These are phyloP conservation scores for Drosophila nigritarsus DNA, from an alignment of 2,888 invertebrate genomes.

Conservation along the genomic window DNA sequence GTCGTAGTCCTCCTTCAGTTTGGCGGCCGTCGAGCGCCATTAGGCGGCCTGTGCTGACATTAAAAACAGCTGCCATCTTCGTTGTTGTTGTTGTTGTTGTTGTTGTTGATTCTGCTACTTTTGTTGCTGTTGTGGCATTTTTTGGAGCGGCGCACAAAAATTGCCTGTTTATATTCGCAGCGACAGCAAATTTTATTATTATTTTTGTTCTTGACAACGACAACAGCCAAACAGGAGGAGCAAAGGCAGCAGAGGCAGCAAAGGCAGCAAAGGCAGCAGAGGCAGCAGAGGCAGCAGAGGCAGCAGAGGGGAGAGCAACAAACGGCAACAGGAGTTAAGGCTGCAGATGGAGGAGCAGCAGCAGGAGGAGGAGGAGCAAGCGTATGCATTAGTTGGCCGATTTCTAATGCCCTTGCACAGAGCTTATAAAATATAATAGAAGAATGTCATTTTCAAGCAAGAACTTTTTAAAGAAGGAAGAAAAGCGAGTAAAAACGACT, in stretches of 20 bases:
- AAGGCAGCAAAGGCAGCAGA: constrained; percentile 1
- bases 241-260: background rate
- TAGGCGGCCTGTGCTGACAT: constrained; percentile 71
- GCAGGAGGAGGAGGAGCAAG: background rate
- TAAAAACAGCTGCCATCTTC: constrained; percentile 76
- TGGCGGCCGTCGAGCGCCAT: constrained; percentile 64
- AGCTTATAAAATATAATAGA: background rate
- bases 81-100: constrained; percentile 27
- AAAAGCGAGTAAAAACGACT: background rate
- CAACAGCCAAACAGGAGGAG: constrained; percentile 39
- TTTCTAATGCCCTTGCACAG: background rate
- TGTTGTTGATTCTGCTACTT: constrained; percentile 35
- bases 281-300: background rate
- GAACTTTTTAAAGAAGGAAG: background rate
- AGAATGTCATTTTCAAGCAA: background rate
- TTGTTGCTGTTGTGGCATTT: constrained; percentile 57
- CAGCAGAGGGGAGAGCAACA: background rate
- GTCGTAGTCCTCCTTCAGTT: constrained; percentile 46
- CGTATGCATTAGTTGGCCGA: background rate
- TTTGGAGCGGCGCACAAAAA: constrained; percentile 64
- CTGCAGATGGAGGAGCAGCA: background rate
- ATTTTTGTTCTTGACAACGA: constrained; percentile 80
- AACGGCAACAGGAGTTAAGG: constrained; percentile 1
- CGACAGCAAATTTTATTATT: constrained; percentile 81
- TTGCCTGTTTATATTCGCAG: constrained; percentile 81